Conservation (phyloP, 2,113 vertebrate species). For the Apodemus speciosus region DNA sequence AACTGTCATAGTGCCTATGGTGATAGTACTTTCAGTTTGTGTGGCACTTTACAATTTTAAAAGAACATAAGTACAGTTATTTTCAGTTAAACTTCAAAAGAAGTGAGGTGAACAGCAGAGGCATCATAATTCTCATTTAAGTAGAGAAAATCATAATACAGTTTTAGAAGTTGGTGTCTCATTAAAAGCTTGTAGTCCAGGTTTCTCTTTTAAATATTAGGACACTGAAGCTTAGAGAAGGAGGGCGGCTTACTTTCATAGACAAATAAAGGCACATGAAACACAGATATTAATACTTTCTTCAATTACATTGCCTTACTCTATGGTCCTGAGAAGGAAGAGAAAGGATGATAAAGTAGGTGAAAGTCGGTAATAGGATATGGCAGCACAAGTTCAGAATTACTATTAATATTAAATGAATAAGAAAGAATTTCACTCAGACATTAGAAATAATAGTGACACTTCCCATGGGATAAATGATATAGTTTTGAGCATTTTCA, state of each 20-base stretch:
- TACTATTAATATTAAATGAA: slow-evolving; percentile 45
- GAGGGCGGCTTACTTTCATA: neutral
- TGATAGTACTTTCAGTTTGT: neutral
- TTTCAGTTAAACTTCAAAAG: slow-evolving; percentile 35
- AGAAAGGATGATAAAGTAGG: slow-evolving; percentile 15
- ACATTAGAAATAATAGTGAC: slow-evolving; percentile 40
- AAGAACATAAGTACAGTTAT: neutral
- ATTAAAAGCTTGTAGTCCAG: neutral
- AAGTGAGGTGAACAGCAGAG: neutral
- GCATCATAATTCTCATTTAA: slow-evolving; percentile 41
- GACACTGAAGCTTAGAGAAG: neutral
- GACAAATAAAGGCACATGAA: slow-evolving; percentile 35
- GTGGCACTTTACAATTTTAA: slow-evolving; percentile 32
- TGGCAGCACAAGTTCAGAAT: neutral
- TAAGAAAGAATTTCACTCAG: slow-evolving; percentile 37
- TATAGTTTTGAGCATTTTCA: slow-evolving; percentile 53
- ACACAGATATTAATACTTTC: neutral
- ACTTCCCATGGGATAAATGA: slow-evolving; percentile 55
- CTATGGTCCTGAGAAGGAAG: slow-evolving; percentile 1
- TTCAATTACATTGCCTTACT: neutral
- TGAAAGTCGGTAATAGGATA: neutral
- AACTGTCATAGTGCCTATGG: neutral
- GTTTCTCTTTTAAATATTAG: neutral
- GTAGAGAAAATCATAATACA: neutral
- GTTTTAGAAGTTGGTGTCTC: neutral